phyloP scores from a whole-genome alignment of 2,888 invertebrate species.

The Tinea pellionella region DNA sequence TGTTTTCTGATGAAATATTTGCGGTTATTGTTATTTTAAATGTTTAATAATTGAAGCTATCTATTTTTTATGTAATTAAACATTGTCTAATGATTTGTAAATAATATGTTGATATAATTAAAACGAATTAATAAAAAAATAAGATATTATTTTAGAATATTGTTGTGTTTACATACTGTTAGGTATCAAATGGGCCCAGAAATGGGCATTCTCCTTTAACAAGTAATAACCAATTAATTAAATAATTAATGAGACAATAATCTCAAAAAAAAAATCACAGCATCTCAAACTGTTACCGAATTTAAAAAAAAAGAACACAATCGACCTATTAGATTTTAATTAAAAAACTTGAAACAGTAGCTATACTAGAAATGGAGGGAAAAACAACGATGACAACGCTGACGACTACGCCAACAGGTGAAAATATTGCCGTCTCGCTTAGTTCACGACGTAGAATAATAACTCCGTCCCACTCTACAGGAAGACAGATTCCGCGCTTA shows the following conservation, averaged over 20 bases:
- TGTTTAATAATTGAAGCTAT: too few relatives aligned
- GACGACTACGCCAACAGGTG: conserved; percentile 43
- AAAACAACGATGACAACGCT: conserved; percentile 2
- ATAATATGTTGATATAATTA: too few relatives aligned
- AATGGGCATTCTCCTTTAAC: too few relatives aligned
- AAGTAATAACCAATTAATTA: background rate
- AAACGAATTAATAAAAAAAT: too few relatives aligned
- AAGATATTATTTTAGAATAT: too few relatives aligned
- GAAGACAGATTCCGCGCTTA: conserved; percentile 47
- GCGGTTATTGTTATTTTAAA: too few relatives aligned
- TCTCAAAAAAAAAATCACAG: background rate
- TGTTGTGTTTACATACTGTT: too few relatives aligned
- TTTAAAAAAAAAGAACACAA: background rate
- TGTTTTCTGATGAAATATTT: too few relatives aligned
- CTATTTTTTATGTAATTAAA: too few relatives aligned
- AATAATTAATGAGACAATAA: too few relatives aligned
- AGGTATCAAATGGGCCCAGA: too few relatives aligned
- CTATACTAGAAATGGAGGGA: background rate
- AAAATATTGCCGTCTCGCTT: conserved; percentile 20
- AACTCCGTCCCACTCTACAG: conserved; percentile 29
- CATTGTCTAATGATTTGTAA: too few relatives aligned
- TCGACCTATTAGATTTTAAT: background rate
- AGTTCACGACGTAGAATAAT: background rate
- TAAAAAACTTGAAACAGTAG: conserved; percentile 9
- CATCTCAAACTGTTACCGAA: background rate